Evolutionary conservation across 2,113 vertebrate species (phyloP).

Genomic region (Mesembrinibis cayennensis): DNA sequence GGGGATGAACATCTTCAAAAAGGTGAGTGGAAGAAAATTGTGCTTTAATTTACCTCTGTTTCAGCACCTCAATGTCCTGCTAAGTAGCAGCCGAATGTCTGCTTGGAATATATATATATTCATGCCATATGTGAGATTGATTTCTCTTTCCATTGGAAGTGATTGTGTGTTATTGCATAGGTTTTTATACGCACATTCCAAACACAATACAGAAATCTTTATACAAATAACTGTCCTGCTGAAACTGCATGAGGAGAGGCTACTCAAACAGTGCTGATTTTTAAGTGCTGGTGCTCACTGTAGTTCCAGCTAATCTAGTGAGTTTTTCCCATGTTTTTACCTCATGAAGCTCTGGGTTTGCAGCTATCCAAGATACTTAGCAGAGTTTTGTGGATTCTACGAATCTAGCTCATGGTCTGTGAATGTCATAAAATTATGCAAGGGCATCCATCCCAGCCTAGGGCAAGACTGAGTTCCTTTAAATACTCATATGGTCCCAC

Average conservation of each 20-base stretch:
- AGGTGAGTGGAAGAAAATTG: conserved; percentile 73
- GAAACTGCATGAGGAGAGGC: background rate
- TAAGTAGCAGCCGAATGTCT: background rate
- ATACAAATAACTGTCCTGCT: background rate
- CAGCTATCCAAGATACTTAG: background rate
- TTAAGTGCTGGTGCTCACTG: background rate
- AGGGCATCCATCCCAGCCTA: background rate
- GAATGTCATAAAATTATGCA: background rate
- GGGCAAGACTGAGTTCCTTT: background rate
- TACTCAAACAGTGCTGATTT: background rate
- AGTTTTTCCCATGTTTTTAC: background rate
- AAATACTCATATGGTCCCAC: background rate
- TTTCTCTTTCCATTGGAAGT: background rate
- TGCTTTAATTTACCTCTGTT: background rate
- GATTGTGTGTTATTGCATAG: background rate
- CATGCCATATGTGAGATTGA: background rate
- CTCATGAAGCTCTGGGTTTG: background rate
- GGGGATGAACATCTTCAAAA: conserved; percentile 98
- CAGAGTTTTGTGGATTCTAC: background rate
- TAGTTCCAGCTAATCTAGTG: background rate
- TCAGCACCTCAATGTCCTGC: background rate
- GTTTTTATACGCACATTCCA: background rate
- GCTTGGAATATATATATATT: background rate
- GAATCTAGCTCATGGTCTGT: background rate
- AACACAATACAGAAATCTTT: background rate